These are phyloP conservation scores for Diphyllodes magnificus DNA, from an alignment of 2,113 vertebrate species.

Conservation along the genomic window DNA sequence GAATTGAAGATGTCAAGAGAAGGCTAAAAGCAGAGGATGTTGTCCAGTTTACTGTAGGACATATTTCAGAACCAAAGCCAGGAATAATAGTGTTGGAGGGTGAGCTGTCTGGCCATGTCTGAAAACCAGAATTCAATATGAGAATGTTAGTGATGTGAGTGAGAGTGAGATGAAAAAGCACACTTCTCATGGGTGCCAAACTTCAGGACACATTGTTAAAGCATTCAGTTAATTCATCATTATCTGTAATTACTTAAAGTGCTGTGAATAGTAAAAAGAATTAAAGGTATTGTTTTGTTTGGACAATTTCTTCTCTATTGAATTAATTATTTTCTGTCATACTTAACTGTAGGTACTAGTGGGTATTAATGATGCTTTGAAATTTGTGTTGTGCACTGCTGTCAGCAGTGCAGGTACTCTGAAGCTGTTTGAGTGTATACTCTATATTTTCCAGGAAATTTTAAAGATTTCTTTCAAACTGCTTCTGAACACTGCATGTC, in stretches of 20 bases:
- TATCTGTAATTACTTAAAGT: neutral
- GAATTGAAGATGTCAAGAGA: neutral
- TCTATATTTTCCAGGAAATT: neutral
- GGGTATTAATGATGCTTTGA: neutral
- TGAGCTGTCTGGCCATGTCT: neutral
- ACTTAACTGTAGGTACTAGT: neutral
- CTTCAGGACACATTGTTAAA: neutral
- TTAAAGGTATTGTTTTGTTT: neutral
- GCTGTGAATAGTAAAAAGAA: neutral
- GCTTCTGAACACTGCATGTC: neutral
- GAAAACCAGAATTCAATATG: neutral
- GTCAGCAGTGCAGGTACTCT: neutral
- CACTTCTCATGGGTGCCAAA: neutral
- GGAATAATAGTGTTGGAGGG: neutral
- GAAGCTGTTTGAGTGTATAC: neutral
- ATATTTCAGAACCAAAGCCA: neutral
- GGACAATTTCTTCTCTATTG: neutral
- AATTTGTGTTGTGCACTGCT: neutral
- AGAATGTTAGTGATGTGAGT: neutral
- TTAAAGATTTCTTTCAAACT: neutral
- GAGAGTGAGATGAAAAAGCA: neutral
- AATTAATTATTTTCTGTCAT: neutral
- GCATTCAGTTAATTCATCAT: neutral
- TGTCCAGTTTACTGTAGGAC: neutral
- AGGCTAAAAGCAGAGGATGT: neutral